A percentile compares a stretch with the other conserved stretches of the same genome.
Evolutionary conservation across 2,797 vertebrate genomes (phyloP).

Genomic region (Taeniopygia guttata): DNA sequence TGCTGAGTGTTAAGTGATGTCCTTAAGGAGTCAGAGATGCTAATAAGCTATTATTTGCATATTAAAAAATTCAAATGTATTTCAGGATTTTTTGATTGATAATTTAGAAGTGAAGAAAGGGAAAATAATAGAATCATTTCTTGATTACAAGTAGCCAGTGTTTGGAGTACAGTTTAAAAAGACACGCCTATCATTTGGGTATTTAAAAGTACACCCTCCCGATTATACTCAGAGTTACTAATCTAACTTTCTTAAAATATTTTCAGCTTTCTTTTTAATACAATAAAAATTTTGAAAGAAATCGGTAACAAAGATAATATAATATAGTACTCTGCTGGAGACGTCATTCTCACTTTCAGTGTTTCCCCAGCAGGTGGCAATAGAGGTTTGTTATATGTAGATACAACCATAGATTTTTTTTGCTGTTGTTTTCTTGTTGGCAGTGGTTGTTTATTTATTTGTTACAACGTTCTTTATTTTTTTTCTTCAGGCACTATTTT

Average conservation of each 20-base stretch:
- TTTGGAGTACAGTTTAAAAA: background rate
- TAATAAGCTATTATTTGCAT: background rate
- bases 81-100: background rate
- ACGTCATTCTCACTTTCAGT: background rate
- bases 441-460: background rate
- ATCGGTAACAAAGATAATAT: background rate
- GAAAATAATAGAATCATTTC: background rate
- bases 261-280: background rate
- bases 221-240: background rate
- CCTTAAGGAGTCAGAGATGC: background rate
- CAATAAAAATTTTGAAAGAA: background rate
- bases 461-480: background rate
- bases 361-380: slow-evolving; percentile 13
- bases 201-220: background rate
- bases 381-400: background rate
- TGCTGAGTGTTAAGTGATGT: background rate
- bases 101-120: background rate
- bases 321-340: background rate
- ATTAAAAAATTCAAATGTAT: background rate
- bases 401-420: background rate
- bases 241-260: background rate
- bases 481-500: background rate
- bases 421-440: background rate
- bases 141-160: background rate
- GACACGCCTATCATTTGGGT: background rate